Base-by-base conservation (phyloP, 2,888 invertebrate species). In the Scotopteryx bipunctaria region DNA sequence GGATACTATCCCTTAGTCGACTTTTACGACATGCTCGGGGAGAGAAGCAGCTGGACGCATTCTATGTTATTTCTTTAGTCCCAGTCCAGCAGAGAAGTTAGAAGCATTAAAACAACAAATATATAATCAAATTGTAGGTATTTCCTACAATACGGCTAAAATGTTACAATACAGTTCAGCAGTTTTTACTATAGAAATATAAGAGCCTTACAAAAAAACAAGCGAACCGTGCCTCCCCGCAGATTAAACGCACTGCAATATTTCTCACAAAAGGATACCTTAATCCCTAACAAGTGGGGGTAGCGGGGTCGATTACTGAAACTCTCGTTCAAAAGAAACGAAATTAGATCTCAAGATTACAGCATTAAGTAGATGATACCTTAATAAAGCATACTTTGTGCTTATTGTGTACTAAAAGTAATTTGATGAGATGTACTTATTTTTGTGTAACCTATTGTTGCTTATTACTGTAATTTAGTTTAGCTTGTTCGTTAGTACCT, bases 191-290 rank as follows among this genome's bases (percentile, higher is more conserved):
- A 50, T 23, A 40, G 19, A 42, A 48, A 55, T 46, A 45, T 50
- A 33, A 33, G 4, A 29, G 14, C 67, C 70, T 76, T 72, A 81
- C 76, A 83, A 81, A 86, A 83, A 81, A 78, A 67, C 74, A 66
- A 76, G 64, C 79, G 77, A 69, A 81, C 80, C 87, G 79, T 82
- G 63, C 71, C 70, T 71, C 68, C 62, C 53, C 71, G 62, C 76
- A 84, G 87, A 89, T 89, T 88, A 86, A 87, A 84, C 85, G 86
- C 79, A 84, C 81, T 81, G 88, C 87, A 81, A 87, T 88, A 86
- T 88, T 85, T 86, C 73, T 81, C 75, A 87, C 88, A 86, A 89
- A 88, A 87, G 86, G 84, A 83, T 87, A 88, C 87, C 88, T 88
- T 89, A 86, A 89, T 87, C 86, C 84, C 70, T 79, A 76, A 81